These are phyloP conservation scores for Sminthurides aquaticus DNA, from an alignment of 2,888 invertebrate genomes.

Conservation along the genomic window DNA sequence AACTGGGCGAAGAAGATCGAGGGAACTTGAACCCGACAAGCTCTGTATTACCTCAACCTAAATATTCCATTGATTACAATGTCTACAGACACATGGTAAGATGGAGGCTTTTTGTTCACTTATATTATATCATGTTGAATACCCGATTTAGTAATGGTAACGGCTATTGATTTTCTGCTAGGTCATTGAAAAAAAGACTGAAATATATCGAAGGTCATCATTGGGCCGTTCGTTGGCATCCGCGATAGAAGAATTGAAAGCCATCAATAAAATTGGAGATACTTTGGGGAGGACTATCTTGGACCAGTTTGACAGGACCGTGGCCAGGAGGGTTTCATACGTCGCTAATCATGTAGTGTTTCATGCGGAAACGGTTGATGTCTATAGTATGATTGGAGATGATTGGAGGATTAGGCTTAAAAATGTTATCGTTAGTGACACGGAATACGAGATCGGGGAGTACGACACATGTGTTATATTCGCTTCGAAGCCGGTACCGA, in stretches of 20 bases:
- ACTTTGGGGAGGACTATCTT: background rate
- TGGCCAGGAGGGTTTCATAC: conserved; percentile 1
- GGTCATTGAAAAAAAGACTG: conserved; percentile 7
- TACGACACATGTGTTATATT: conserved; percentile 3
- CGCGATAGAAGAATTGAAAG: conserved; percentile 6
- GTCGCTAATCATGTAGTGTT: conserved; percentile 9
- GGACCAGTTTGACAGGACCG: conserved; percentile 9
- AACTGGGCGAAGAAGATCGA: too few species aligned
- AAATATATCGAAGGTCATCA: conserved; percentile 5
- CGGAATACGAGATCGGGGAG: background rate
- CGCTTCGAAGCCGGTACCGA: conserved; percentile 5
- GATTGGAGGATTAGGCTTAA: conserved; percentile 8
- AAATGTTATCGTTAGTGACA: conserved; percentile 11
- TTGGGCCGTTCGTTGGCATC: background rate
- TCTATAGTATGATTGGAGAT: conserved; percentile 8
- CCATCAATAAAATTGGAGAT: background rate
- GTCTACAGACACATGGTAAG: background rate
- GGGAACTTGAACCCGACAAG: too few species aligned
- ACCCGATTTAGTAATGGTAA: background rate
- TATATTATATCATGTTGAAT: background rate
- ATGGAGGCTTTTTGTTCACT: background rate
- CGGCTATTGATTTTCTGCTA: background rate
- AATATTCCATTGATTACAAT: background rate
- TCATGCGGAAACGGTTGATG: background rate
- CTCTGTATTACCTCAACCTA: too few species aligned